Evolutionary conservation across 2,113 vertebrate genomes (phyloP).

Genomic region (Pachycephala philippinensis): DNA sequence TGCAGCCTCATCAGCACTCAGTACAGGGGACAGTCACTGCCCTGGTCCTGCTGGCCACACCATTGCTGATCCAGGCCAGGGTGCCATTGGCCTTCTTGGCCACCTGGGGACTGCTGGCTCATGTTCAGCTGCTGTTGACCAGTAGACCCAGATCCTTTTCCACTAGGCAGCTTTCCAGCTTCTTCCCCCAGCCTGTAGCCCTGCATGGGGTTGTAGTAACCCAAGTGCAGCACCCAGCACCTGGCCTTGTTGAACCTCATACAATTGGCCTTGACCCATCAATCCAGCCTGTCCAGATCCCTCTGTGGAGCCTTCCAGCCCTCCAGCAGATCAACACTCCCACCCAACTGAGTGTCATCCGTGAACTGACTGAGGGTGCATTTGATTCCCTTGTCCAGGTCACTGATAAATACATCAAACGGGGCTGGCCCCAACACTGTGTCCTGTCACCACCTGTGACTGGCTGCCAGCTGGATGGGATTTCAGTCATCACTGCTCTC

Average conservation of each 20-base stretch:
- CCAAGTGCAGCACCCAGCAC: background rate
- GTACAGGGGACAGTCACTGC: fast-evolving
- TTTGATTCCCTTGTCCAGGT: fast-evolving
- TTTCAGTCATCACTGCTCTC: background rate
- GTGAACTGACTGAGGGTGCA: background rate
- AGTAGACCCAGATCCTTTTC: background rate
- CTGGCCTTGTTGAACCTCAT: background rate
- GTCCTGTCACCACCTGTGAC: background rate
- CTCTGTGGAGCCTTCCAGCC: background rate
- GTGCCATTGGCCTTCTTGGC: background rate
- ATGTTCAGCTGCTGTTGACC: background rate
- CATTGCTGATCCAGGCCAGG: fast-evolving
- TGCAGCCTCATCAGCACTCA: fast-evolving
- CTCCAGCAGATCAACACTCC: background rate
- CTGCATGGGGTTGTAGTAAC: fast-evolving
- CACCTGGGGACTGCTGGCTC: background rate
- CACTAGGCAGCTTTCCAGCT: background rate
- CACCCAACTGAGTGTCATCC: background rate
- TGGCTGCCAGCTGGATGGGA: background rate
- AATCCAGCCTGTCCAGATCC: background rate
- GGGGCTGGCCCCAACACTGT: background rate
- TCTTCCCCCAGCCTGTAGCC: background rate
- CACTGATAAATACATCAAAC: background rate
- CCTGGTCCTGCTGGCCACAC: background rate
- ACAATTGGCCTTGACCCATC: fast-evolving